phyloP scores from a whole-genome alignment of 1,140 invertebrate species.

The Drosophila bocki region DNA sequence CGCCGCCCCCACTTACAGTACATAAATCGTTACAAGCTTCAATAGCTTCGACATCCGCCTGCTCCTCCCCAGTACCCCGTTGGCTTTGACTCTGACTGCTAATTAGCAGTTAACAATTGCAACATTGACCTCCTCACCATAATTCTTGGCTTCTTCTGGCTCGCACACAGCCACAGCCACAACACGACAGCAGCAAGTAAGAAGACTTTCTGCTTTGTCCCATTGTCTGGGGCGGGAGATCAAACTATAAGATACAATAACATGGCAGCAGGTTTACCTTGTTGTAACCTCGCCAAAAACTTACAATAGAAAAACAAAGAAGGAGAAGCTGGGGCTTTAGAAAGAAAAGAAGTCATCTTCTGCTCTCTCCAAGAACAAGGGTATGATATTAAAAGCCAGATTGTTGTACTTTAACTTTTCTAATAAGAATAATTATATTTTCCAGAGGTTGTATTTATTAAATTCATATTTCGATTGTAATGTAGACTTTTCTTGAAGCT shows the following conservation, averaged over 20 bases:
- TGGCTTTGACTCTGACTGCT: slow-evolving; percentile 57
- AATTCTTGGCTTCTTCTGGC: slow-evolving; percentile 53
- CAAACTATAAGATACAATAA: slow-evolving; percentile 70
- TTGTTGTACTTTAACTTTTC: slow-evolving; percentile 35
- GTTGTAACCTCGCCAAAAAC: slow-evolving; percentile 66
- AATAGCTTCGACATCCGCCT: slow-evolving; percentile 9
- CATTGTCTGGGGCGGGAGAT: slow-evolving; percentile 74
- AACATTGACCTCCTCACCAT: slow-evolving; percentile 74
- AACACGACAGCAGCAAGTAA: slow-evolving; percentile 48
- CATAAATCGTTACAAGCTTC: slow-evolving; percentile 68
- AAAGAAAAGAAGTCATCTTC: slow-evolving; percentile 22
- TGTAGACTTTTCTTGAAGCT: neutral
- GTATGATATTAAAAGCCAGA: neutral
- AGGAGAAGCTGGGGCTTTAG: slow-evolving; percentile 7
- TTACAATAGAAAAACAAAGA: neutral
- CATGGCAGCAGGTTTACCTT: slow-evolving; percentile 79
- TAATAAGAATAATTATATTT: neutral
- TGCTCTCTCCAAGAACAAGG: neutral
- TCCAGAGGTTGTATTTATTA: too few relatives aligned
- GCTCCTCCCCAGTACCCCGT: neutral
- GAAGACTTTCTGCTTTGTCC: slow-evolving; percentile 68
- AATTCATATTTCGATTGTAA: neutral
- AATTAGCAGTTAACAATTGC: slow-evolving; percentile 81
- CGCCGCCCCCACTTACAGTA: slow-evolving; percentile 19
- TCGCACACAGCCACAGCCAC: slow-evolving; percentile 3